These are phyloP conservation scores for Chaenocephalus aceratus DNA, from an alignment of 2,113 vertebrate genomes.

Conservation along the genomic window DNA sequence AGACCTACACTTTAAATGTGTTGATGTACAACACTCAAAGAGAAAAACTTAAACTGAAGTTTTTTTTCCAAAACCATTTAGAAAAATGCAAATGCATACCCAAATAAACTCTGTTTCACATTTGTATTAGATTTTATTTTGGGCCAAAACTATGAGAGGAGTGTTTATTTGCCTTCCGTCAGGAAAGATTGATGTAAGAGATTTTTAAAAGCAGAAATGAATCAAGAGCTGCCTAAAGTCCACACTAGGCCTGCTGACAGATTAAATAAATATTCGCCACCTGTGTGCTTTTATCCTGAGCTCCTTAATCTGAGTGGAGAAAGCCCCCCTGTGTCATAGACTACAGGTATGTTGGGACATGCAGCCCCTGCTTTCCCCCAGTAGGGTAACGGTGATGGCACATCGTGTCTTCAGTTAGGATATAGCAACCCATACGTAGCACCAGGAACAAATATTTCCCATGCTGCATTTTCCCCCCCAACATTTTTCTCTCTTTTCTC, in stretches of 20 bases:
- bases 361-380: conserved; percentile 31
- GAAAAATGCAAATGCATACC: too few species aligned
- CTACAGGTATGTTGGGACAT: conserved; percentile 47
- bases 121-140: neutral
- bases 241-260: conserved; percentile 26
- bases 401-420: conserved; percentile 35
- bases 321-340: neutral
- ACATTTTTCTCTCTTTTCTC: too few species aligned
- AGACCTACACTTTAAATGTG: neutral
- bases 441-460: conserved; percentile 33
- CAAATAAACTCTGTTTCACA: neutral
- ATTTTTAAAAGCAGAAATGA: conserved; percentile 16
- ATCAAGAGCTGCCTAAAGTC: conserved; percentile 3
- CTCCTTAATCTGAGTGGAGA: conserved; percentile 34
- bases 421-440: conserved; percentile 29
- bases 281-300: conserved; percentile 48
- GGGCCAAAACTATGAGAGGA: neutral
- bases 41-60: too few species aligned
- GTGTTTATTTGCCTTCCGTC: conserved; percentile 6
- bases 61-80: too few species aligned
- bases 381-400: conserved; percentile 24
- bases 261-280: conserved; percentile 46
- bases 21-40: neutral
- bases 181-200: conserved; percentile 18
- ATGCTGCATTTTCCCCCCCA: conserved; percentile 18